Conservation (phyloP, 2,797 vertebrate species). For the Pristis pectinata region DNA sequence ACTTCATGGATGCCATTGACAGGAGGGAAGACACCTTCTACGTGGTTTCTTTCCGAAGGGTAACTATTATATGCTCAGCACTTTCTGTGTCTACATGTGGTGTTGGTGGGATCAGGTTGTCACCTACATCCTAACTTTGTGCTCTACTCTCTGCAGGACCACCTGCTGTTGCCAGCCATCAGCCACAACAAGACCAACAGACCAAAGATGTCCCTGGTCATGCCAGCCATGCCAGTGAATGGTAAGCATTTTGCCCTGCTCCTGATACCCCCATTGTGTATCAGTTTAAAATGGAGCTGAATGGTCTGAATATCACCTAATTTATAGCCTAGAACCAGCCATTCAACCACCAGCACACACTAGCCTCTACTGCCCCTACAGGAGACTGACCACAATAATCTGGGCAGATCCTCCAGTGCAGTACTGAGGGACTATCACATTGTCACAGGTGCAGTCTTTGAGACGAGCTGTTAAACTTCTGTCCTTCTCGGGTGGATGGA, state of each 20-base stretch:
- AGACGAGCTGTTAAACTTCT: too few species aligned
- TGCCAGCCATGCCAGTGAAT: conserved; percentile 81
- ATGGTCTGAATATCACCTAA: not conserved
- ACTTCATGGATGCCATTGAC: conserved; percentile 83
- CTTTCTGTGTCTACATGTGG: not conserved
- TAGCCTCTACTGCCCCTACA: too few species aligned
- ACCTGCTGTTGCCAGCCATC: conserved; percentile 59
- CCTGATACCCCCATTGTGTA: not conserved
- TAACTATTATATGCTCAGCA: conserved; percentile 46
- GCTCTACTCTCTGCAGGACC: conserved; percentile 49
- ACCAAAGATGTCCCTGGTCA: conserved; percentile 83
- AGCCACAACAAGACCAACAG: conserved; percentile 63
- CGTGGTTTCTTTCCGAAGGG: conserved; percentile 82
- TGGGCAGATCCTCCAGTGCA: too few species aligned
- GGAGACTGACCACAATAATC: too few species aligned
- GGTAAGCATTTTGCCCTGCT: conserved; percentile 45
- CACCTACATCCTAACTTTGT: not conserved
- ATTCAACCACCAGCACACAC: too few species aligned
- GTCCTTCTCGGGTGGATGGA: too few species aligned
- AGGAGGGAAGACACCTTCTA: conserved; percentile 85
- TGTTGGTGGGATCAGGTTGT: too few species aligned
- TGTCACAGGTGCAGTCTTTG: too few species aligned
- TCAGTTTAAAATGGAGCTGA: not conserved
- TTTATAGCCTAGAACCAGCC: not conserved
- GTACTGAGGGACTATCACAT: too few species aligned